Evolutionary conservation across 2,888 invertebrate genomes (phyloP).

Genomic region (Tipula vernalis): DNA sequence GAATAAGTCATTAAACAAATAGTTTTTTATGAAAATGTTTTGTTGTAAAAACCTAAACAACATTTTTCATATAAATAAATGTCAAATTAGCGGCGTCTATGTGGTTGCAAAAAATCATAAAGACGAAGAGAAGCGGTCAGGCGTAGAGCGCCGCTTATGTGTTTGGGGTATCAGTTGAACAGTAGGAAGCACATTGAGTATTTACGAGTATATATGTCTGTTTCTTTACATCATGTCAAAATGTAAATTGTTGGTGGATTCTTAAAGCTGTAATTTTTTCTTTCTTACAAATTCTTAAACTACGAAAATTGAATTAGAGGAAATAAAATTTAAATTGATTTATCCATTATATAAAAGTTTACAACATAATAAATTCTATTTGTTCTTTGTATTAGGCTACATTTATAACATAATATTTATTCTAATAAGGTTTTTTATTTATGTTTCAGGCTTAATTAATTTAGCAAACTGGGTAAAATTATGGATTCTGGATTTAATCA

Average conservation of each 20-base stretch:
- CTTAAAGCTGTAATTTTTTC: not conserved
- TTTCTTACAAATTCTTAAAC: not conserved
- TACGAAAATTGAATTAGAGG: not conserved
- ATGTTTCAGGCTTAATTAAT: not conserved
- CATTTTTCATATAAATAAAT: no score
- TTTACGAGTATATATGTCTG: not conserved
- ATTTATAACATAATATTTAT: not conserved
- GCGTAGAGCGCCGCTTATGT: no score
- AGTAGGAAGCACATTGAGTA: not conserved
- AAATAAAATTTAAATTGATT: not conserved
- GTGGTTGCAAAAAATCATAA: no score
- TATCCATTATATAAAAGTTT: not conserved
- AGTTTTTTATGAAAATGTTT: no score
- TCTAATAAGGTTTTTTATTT: not conserved
- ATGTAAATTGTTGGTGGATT: not conserved
- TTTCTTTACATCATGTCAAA: not conserved
- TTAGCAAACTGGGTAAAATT: not conserved
- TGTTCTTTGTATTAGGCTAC: not conserved
- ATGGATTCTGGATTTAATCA: slow-evolving; percentile 34
- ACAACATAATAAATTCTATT: not conserved
- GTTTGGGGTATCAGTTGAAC: not conserved
- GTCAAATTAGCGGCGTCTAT: no score
- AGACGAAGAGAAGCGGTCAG: no score
- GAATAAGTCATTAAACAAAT: no score
- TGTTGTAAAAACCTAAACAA: no score